These are phyloP conservation scores for Aspiorhynchus laticeps DNA, from an alignment of 2,113 vertebrate species.

Conservation along the genomic window DNA sequence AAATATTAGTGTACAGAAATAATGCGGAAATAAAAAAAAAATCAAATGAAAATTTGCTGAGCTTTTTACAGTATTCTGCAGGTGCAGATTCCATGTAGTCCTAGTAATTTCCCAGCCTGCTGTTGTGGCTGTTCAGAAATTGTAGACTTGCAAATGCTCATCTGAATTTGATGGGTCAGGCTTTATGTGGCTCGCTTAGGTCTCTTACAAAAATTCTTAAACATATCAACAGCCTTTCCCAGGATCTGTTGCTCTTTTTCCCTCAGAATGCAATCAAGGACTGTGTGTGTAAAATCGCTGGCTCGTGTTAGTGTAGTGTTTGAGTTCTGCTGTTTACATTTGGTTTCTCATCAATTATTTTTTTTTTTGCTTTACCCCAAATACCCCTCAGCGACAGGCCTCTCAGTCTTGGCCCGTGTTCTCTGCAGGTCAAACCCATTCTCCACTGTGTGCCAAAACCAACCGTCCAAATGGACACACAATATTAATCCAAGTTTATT, in stretches of 20 bases:
- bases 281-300: slow-evolving; percentile 13
- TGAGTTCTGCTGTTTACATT: slow-evolving; percentile 5
- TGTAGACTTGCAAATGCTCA: slow-evolving; percentile 22
- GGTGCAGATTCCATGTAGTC: neutral
- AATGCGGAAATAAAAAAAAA: neutral
- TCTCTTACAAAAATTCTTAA: slow-evolving; percentile 9
- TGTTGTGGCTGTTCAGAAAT: neutral
- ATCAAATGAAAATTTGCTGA: neutral
- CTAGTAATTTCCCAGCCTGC: neutral
- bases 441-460: slow-evolving; percentile 32
- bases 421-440: slow-evolving; percentile 39
- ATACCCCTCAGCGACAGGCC: slow-evolving; percentile 20
- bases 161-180: neutral
- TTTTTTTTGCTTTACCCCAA: slow-evolving; percentile 15
- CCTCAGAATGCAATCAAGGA: slow-evolving; percentile 31
- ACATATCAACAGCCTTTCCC: slow-evolving; percentile 27
- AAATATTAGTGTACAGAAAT: neutral
- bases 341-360: slow-evolving; percentile 15
- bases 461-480: slow-evolving; percentile 25
- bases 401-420: slow-evolving; percentile 2
- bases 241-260: slow-evolving; percentile 37
- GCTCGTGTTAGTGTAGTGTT: slow-evolving; percentile 11
- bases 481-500: slow-evolving; percentile 46
- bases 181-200: slow-evolving; percentile 4
- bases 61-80: neutral